Conservation (phyloP, 2,113 vertebrate species). For the Ondatra zibethicus region DNA sequence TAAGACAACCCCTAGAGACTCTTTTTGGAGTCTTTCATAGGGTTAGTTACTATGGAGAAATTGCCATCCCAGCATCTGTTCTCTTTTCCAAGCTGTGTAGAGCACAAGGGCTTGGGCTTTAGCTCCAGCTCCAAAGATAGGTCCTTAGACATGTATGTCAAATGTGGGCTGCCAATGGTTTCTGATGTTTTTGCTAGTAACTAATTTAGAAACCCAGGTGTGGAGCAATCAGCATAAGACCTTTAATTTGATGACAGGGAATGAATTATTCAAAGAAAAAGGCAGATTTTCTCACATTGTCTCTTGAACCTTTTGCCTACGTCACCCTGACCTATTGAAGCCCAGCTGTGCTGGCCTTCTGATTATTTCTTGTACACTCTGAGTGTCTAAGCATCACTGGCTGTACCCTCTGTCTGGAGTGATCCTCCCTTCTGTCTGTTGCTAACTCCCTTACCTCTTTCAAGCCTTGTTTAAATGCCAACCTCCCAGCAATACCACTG, state of each 20-base stretch:
- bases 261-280: not conserved
- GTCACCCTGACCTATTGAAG: not conserved
- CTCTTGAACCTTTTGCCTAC: not conserved
- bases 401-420: not conserved
- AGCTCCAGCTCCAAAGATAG: not conserved
- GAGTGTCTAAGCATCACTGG: not conserved
- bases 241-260: not conserved
- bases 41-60: not conserved
- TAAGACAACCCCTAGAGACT: not conserved
- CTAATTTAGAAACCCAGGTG: not conserved
- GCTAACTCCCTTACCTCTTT: not conserved
- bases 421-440: not conserved
- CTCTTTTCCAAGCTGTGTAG: not conserved
- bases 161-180: not conserved
- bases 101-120: not conserved
- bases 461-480: not conserved
- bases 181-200: not conserved
- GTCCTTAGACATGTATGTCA: not conserved
- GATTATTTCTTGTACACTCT: not conserved
- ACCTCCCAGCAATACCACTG: not conserved
- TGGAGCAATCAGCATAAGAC: not conserved
- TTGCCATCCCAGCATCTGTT: not conserved
- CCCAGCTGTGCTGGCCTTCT: not conserved
- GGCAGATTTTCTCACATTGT: not conserved
- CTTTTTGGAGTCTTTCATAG: not conserved